Evolutionary conservation across 2,797 vertebrate species (phyloP).

Genomic region (Periparus ater): DNA sequence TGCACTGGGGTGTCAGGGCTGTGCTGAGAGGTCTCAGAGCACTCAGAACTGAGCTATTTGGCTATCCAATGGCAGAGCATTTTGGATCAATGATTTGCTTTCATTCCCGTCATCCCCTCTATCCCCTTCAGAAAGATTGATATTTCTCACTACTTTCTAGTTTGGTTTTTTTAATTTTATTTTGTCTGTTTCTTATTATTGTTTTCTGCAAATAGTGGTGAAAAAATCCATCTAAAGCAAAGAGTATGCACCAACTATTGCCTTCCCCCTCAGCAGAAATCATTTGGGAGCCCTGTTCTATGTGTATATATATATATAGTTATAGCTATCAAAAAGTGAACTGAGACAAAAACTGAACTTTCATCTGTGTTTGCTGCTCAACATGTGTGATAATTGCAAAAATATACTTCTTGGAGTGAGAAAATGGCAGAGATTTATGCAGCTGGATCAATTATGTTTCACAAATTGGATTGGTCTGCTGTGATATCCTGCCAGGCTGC

Average conservation of each 20-base stretch:
- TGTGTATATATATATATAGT: not conserved
- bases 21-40: not conserved
- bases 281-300: not conserved
- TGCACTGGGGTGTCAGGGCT: fast-evolving
- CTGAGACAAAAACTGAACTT: not conserved
- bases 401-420: not conserved
- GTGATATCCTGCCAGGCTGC: not conserved
- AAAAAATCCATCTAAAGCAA: not conserved
- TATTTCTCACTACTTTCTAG: not conserved
- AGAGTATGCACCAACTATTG: not conserved
- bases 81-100: not conserved
- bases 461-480: not conserved
- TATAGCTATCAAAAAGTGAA: conserved; percentile 4
- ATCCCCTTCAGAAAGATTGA: not conserved
- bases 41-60: not conserved
- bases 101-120: not conserved
- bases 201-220: not conserved
- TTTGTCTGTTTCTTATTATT: not conserved
- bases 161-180: not conserved
- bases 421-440: conserved; percentile 1
- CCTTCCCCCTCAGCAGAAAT: not conserved
- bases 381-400: conserved; percentile 1
- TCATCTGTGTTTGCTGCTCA: conserved; percentile 19
- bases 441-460: conserved; percentile 6
- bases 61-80: not conserved